Percentiles rank a stretch among this genome's conserved stretches.
These are phyloP conservation scores for Drosophila lacertosa DNA, from an alignment of 1,140 invertebrate genomes.

Conservation along the genomic window DNA sequence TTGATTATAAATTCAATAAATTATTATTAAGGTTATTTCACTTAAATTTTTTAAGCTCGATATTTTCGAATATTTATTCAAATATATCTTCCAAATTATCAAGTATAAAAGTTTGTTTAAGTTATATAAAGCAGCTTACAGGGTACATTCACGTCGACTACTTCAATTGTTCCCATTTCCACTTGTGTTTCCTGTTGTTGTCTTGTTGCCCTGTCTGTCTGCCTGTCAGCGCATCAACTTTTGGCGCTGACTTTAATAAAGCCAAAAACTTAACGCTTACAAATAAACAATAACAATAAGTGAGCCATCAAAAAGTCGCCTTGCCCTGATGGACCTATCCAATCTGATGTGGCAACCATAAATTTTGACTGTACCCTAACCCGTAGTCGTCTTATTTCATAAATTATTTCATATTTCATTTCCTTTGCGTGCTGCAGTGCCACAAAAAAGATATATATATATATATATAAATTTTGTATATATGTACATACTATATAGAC, in stretches of 20 bases:
- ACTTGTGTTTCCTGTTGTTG: slow-evolving; percentile 3
- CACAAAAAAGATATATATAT: slow-evolving; percentile 25
- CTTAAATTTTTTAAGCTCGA: too few species aligned
- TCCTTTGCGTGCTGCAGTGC: slow-evolving; percentile 55
- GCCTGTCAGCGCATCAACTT: slow-evolving; percentile 17
- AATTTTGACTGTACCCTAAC: slow-evolving; percentile 26
- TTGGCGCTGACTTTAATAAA: slow-evolving; percentile 27
- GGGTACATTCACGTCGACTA: neutral
- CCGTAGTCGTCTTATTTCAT: slow-evolving; percentile 45
- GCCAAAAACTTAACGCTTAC: slow-evolving; percentile 16
- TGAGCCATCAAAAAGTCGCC: slow-evolving; percentile 32
- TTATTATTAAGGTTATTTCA: too few species aligned
- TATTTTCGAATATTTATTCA: too few species aligned
- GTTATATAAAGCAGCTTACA: neutral
- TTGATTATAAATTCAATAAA: too few species aligned
- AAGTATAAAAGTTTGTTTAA: too few species aligned
- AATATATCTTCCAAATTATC: too few species aligned
- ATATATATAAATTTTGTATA: neutral
- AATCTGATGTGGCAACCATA: slow-evolving; percentile 28
- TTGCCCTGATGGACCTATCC: neutral
- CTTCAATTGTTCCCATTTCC: neutral
- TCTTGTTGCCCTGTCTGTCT: slow-evolving; percentile 2
- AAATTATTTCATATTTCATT: slow-evolving; percentile 78
- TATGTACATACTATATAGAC: neutral
- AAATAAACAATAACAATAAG: slow-evolving; percentile 44